phyloP scores from a whole-genome alignment of 2,797 vertebrate genomes.

The Phrynocephalus vlangalii region DNA sequence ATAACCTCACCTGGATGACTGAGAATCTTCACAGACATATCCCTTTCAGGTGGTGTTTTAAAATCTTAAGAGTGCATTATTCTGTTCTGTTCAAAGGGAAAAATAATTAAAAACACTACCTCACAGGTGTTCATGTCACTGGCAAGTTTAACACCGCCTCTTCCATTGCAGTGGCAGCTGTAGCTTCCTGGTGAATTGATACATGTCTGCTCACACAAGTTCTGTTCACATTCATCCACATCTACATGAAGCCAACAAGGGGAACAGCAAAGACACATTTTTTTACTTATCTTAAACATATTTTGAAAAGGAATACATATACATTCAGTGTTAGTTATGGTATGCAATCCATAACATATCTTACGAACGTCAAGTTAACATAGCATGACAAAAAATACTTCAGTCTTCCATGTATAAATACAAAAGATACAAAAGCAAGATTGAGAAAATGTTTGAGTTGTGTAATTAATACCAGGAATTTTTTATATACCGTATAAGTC shows the following conservation, averaged over 20 bases:
- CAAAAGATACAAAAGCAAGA: neutral
- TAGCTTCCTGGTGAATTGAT: slow-evolving; percentile 92
- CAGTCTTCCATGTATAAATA: neutral
- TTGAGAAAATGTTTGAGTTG: neutral
- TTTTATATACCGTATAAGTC: neutral
- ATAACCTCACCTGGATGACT: too few species aligned
- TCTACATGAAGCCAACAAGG: slow-evolving; percentile 76
- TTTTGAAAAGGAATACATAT: neutral
- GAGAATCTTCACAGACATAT: too few species aligned
- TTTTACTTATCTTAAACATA: slow-evolving; percentile 3
- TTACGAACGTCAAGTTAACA: neutral
- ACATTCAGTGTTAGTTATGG: too few species aligned
- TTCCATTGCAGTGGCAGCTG: slow-evolving; percentile 93
- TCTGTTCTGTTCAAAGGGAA: neutral
- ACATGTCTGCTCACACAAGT: slow-evolving; percentile 89
- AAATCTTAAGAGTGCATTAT: neutral
- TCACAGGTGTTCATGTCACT: slow-evolving; percentile 90
- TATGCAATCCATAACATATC: neutral
- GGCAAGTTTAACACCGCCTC: slow-evolving; percentile 88
- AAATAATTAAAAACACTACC: slow-evolving; percentile 77
- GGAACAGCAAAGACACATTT: slow-evolving; percentile 14
- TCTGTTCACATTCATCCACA: slow-evolving; percentile 90
- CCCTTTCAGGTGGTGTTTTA: neutral
- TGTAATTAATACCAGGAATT: neutral
- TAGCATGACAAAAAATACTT: neutral